These are phyloP conservation scores for Gallinago stenura DNA, from an alignment of 2,797 vertebrate species.

Conservation along the genomic window DNA sequence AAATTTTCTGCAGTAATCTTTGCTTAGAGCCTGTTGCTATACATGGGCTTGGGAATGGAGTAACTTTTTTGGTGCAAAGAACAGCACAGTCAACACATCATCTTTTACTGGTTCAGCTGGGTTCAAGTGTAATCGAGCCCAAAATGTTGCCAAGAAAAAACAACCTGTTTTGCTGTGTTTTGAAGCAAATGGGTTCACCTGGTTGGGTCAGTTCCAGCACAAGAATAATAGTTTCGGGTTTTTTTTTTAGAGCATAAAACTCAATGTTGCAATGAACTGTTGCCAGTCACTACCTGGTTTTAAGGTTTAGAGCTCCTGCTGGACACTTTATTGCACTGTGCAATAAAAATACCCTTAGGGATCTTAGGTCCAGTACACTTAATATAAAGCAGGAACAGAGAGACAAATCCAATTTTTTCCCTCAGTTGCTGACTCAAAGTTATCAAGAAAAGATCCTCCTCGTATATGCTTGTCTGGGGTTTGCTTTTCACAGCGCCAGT, in stretches of 20 bases:
- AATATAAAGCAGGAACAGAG: not conserved
- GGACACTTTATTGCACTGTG: not conserved
- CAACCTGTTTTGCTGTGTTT: not conserved
- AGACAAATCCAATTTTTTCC: not conserved
- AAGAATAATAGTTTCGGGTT: not conserved
- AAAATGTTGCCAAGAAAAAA: not conserved
- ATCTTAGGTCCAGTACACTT: not conserved
- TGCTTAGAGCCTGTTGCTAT: not conserved
- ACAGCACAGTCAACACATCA: not conserved
- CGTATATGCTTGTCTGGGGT: accelerated
- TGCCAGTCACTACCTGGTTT: not conserved
- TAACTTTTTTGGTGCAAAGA: not conserved
- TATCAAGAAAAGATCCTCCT: not conserved
- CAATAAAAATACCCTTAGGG: not conserved
- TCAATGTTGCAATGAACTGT: not conserved
- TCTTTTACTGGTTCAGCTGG: not conserved
- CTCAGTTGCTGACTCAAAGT: not conserved
- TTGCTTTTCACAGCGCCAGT: not conserved
- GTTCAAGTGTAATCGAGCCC: not conserved
- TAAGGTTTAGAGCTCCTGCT: not conserved
- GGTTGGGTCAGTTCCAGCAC: not conserved
- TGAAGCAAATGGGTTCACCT: slow-evolving; percentile 21
- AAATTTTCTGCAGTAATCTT: not conserved
- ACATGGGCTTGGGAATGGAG: not conserved
- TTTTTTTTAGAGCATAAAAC: not conserved